phyloP scores from a whole-genome alignment of 2,113 vertebrate genomes.

The Astur gentilis region DNA sequence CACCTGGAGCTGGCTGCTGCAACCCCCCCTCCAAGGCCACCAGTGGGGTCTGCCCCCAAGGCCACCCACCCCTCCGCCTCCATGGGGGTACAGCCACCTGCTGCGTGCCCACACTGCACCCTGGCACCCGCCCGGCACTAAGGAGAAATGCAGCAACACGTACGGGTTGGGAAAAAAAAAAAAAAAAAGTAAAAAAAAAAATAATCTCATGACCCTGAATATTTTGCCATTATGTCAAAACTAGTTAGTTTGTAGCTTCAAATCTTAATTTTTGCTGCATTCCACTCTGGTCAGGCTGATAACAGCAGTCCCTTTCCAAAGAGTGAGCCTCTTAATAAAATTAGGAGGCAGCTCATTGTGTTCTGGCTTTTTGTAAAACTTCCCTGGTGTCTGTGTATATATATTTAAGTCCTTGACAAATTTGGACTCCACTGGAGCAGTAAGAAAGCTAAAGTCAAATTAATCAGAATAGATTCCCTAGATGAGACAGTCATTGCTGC shows the following conservation, averaged over 20 bases:
- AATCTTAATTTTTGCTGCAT: background rate
- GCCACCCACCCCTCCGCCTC: background rate
- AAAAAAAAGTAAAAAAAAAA: no score
- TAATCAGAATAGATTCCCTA: conserved; percentile 71
- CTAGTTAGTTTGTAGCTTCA: background rate
- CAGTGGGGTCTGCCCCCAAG: background rate
- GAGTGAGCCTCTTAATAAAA: background rate
- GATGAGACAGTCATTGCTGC: conserved; percentile 57
- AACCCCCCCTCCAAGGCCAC: background rate
- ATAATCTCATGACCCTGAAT: background rate
- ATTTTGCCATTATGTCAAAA: background rate
- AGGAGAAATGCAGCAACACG: background rate
- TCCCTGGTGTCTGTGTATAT: background rate
- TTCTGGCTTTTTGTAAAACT: background rate
- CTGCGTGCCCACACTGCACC: background rate
- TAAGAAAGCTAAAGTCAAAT: conserved; percentile 67
- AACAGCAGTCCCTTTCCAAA: background rate
- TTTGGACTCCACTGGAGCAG: conserved; percentile 66
- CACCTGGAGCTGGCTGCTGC: background rate
- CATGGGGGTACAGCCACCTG: background rate
- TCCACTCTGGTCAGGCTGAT: background rate
- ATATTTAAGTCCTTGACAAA: conserved; percentile 63
- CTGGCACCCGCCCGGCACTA: background rate
- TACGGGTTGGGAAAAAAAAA: background rate
- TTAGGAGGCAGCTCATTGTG: background rate